Evolutionary conservation across 2,888 invertebrate genomes (phyloP).

Genomic region (Eustalomyia histrio): DNA sequence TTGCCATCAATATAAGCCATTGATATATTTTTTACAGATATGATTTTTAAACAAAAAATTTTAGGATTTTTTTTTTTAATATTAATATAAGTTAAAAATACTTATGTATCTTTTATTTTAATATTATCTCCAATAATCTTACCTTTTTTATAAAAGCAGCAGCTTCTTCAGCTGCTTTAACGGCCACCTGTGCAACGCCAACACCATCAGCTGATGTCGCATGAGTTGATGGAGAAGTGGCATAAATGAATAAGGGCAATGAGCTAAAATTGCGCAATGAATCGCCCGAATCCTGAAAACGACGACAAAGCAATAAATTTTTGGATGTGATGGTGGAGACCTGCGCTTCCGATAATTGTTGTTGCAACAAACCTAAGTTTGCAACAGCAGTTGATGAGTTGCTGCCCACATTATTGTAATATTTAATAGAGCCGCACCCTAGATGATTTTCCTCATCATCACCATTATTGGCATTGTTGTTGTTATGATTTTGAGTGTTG

Average conservation of each 20-base stretch:
- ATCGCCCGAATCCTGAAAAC: slow-evolving; percentile 73
- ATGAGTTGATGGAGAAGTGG: slow-evolving; percentile 75
- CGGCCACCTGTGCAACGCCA: slow-evolving; percentile 74
- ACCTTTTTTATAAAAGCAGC: slow-evolving; percentile 59
- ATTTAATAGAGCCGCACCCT: slow-evolving; percentile 62
- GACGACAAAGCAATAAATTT: slow-evolving; percentile 74
- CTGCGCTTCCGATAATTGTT: slow-evolving; percentile 65
- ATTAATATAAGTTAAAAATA: no score
- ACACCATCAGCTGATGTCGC: slow-evolving; percentile 76
- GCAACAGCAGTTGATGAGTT: slow-evolving; percentile 27
- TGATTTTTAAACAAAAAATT: no score
- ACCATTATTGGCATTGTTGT: slow-evolving; percentile 5
- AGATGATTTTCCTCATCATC: slow-evolving; percentile 6
- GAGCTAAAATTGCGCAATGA: slow-evolving; percentile 75
- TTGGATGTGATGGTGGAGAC: slow-evolving; percentile 68
- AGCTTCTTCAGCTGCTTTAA: slow-evolving; percentile 67
- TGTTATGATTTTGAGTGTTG: slow-evolving; percentile 48
- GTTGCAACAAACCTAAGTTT: slow-evolving; percentile 50
- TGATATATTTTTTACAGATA: no score
- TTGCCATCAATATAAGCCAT: no score
- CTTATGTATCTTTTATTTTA: no score
- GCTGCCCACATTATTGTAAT: slow-evolving; percentile 56
- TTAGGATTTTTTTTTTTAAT: no score
- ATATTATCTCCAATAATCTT: background rate
- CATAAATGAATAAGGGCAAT: slow-evolving; percentile 75